These are phyloP conservation scores for Scopus umbretta DNA, from an alignment of 2,113 vertebrate genomes.

Conservation along the genomic window DNA sequence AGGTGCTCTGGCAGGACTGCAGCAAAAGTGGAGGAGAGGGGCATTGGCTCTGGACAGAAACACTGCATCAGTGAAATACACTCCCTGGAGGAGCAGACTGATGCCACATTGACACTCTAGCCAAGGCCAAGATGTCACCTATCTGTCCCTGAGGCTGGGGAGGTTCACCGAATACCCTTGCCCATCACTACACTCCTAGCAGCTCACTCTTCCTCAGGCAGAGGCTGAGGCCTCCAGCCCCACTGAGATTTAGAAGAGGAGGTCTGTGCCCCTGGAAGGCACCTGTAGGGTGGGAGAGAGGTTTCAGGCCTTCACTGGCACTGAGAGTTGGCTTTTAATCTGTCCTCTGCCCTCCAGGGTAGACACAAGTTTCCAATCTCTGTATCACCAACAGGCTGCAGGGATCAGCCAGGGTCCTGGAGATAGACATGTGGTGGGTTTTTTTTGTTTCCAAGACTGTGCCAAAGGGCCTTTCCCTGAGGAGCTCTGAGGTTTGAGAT, in stretches of 20 bases:
- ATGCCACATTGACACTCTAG: neutral
- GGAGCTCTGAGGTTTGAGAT: neutral
- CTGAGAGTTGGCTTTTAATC: neutral
- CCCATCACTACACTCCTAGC: neutral
- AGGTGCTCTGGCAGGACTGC: neutral
- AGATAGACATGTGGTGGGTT: neutral
- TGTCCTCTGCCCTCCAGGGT: neutral
- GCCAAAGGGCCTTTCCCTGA: neutral
- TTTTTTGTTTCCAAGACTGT: neutral
- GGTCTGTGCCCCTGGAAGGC: neutral
- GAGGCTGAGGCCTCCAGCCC: neutral
- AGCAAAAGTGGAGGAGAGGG: neutral
- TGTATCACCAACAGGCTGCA: neutral
- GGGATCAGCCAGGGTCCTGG: neutral
- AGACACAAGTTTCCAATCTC: neutral
- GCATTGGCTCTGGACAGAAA: neutral
- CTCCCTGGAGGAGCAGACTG: neutral
- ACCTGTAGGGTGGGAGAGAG: neutral
- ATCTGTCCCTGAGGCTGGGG: neutral
- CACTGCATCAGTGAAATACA: neutral
- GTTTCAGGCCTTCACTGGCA: neutral
- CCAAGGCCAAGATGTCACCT: neutral
- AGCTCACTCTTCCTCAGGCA: neutral
- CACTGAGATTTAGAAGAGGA: neutral
- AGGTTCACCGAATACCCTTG: neutral